Base-by-base conservation (phyloP, 2,797 vertebrate genomes). In the Sebastes baramenuke region DNA sequence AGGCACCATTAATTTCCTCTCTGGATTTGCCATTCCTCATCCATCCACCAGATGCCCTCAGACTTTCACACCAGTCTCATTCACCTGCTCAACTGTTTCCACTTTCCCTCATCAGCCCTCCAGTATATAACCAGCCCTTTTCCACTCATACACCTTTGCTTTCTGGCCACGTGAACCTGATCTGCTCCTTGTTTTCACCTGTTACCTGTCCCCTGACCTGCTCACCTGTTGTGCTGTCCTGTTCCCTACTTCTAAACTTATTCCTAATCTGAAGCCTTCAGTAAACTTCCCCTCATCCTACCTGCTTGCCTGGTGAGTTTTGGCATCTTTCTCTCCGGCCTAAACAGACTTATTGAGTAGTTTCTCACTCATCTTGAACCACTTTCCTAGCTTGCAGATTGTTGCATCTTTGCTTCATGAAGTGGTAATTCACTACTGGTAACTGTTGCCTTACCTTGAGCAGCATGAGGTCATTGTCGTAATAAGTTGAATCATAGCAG, bases 391-490 rank as follows among this genome's bases (percentile, higher is more conserved):
- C 24, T 5, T 27, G 46, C 11, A 55, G 49, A 54, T 36, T 58
- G 25, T 30, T 56, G 13, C 42, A 67, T 32, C 5, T 42, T 5
- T 46, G 5, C 20, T 54, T 36, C 0, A n/a, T 67, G 1, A 10
- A 3, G n/a, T 20, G 1, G 8, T 30, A 52, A 60, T 20, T 70
- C 14, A 54, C 5, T 5, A 1, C 20, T 52, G 3, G 12, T 60
- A 7, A 27, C 1, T 27, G 27, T 62, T 1, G 7, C 11, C 77
- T 88, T 78, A 95, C 95, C 95, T 94, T 91, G 20, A 95, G 73
- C 79, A 95, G 77, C 94, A 89, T 92, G 60, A 95, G 78, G 84
- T 95, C 95, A 32, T 95, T 92, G 77, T 34, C 36, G 0, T 10
- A 10, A 0, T 55, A 22, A 1, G 0, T 1, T 0, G 0, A 0